Evolutionary conservation across 2,888 invertebrate species (phyloP).

Genomic region (Drosophila picticornis): DNA sequence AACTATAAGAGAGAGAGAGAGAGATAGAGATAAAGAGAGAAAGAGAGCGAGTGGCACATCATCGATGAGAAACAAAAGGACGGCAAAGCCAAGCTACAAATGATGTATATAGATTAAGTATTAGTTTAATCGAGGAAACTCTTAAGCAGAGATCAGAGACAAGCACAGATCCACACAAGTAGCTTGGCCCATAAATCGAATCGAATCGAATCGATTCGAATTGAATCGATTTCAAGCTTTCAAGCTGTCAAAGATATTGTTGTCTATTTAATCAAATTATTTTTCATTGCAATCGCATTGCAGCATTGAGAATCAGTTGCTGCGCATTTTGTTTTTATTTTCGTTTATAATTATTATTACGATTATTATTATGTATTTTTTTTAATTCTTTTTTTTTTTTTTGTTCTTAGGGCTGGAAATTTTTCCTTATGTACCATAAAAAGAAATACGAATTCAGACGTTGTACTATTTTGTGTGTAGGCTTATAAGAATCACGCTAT

Average conservation of each 20-base stretch:
- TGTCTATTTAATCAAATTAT: constrained; percentile 12
- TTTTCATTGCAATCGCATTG: neutral
- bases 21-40: neutral
- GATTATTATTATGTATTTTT: neutral
- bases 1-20: neutral
- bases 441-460: constrained; percentile 12
- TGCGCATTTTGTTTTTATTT: constrained; percentile 9
- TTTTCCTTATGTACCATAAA: constrained; percentile 37
- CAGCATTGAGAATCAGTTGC: neutral
- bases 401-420: constrained; percentile 2
- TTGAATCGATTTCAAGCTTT: constrained; percentile 1
- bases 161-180: neutral
- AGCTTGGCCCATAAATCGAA: neutral
- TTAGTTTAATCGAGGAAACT: constrained; percentile 10
- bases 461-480: constrained; percentile 11
- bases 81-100: constrained; percentile 46
- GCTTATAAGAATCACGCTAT: constrained; percentile 4
- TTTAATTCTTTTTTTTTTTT: neutral
- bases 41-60: neutral
- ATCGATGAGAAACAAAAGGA: neutral
- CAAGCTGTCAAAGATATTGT: constrained; percentile 2
- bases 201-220: neutral
- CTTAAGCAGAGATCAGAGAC: neutral
- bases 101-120: constrained; percentile 49
- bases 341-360: neutral